phyloP scores from a whole-genome alignment of 2,797 vertebrate species.

The Poeciliopsis paucimaculata region DNA sequence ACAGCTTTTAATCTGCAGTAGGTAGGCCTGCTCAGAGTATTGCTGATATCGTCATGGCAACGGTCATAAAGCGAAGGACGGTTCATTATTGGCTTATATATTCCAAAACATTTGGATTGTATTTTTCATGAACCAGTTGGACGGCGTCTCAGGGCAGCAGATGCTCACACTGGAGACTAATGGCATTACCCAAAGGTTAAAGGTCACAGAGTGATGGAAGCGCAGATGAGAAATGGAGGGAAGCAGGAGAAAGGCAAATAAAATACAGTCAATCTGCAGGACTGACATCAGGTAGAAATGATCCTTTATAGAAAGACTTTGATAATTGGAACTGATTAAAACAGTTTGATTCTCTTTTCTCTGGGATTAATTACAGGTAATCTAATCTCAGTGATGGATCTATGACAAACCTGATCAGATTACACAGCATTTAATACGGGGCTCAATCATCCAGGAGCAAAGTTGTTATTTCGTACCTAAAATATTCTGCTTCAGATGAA shows the following conservation, averaged over 20 bases:
- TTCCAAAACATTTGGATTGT: neutral
- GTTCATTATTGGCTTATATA: neutral
- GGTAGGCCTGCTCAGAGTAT: neutral
- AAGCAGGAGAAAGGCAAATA: neutral
- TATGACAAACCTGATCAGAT: too few relatives aligned
- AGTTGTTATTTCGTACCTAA: neutral
- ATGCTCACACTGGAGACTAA: neutral
- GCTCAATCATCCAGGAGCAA: neutral
- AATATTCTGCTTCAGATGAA: too few relatives aligned
- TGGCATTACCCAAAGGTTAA: neutral
- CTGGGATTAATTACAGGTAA: too few relatives aligned
- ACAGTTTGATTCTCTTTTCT: too few relatives aligned
- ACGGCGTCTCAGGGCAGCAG: neutral
- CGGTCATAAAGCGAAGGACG: neutral
- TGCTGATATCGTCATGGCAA: neutral
- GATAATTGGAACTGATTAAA: neutral
- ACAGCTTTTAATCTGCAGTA: neutral
- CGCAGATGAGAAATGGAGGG: neutral
- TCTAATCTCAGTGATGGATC: too few relatives aligned
- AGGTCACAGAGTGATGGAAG: neutral
- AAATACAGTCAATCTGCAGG: too few relatives aligned
- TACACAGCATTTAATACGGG: too few relatives aligned
- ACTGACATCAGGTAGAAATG: neutral
- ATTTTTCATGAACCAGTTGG: neutral
- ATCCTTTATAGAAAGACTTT: neutral